A percentile compares a stretch with the other conserved stretches of the same genome.
phyloP scores from a whole-genome alignment of 2,797 vertebrate genomes.

The Epinephelus awoara region DNA sequence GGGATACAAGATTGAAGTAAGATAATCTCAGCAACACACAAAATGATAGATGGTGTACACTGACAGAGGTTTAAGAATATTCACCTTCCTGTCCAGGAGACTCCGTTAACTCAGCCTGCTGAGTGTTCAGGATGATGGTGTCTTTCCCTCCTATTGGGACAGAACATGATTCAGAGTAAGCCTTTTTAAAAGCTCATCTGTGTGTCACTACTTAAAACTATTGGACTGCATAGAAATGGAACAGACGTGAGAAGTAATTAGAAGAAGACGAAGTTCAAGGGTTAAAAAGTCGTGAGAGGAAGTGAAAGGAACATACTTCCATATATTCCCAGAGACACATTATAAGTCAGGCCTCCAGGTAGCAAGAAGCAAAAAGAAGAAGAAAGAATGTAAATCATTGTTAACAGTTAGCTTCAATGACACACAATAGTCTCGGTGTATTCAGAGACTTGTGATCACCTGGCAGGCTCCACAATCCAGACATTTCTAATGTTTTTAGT shows the following conservation, averaged over 20 bases:
- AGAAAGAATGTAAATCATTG: conserved; percentile 33
- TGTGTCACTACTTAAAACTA: not conserved
- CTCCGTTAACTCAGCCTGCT: conserved; percentile 38
- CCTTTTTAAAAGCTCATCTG: not conserved
- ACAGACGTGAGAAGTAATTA: not conserved
- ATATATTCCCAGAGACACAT: conserved; percentile 93
- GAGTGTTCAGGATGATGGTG: conserved; percentile 52
- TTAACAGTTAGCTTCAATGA: conserved; percentile 1
- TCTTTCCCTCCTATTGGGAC: conserved; percentile 73
- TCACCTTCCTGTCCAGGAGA: conserved; percentile 58
- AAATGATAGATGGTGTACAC: not conserved
- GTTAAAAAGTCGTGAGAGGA: conserved; percentile 12
- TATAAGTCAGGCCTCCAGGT: conserved; percentile 95
- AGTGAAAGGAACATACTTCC: conserved; percentile 90
- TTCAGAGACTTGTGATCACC: conserved; percentile 80
- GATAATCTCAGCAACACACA: not conserved
- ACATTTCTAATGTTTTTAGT: conserved; percentile 95
- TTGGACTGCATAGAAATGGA: not conserved
- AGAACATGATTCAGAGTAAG: conserved; percentile 35
- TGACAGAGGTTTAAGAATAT: not conserved
- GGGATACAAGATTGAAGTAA: conserved; percentile 4
- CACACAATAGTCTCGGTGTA: not conserved
- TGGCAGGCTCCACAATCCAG: conserved; percentile 98
- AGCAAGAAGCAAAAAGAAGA: conserved; percentile 85
- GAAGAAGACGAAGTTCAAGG: conserved; percentile 12